Evolutionary conservation across 2,888 invertebrate species (phyloP), one percentile per base, ranked within the genome.

Genomic region (Lutraria lutraria): DNA sequence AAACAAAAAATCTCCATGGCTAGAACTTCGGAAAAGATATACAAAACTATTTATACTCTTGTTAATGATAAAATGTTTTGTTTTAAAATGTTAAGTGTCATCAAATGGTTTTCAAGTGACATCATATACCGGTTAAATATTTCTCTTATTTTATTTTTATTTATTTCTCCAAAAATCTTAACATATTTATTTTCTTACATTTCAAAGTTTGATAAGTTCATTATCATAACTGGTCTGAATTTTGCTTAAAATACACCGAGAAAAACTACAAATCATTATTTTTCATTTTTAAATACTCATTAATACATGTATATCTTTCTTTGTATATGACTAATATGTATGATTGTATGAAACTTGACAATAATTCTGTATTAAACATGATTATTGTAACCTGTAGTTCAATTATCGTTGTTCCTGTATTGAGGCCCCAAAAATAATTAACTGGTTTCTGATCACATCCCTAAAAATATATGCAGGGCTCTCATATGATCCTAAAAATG

Each of bases 291-390:
- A 85, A 85, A 85, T 85, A 85, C 85, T 85, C 85, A 85, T 85
- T 72, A 79, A 19, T 85, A 31, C 54, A 15, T 63, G 13, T 25
- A 19, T 76, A 84, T 72, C 54, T 84, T 29, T 53, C 76, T 84
- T 25, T 76, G 54, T 82, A 31, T 56, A 82, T 56, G 53, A 29
- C 25, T 53, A 53, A 52, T 25, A 81, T n/a, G 31, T 56, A 60
- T 79, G 76, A 56, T 29, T 85, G 80, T 84, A 84, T 83, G 87
- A 82, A 43, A 31, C 19, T 63, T 60, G 31, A 80, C 87, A 88
- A 83, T 88, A 84, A 80, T 83, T 80, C 60, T 83, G 87, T 83
- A 88, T 76, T 88, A 88, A 88, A 88, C 63, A 60, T 84, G 16
- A 80, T 85, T 85, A 80, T 85, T 85, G 85, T 85, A 76, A 63